Base-by-base conservation (phyloP, 2,797 vertebrate genomes). In the Aplochiton taeniatus region DNA sequence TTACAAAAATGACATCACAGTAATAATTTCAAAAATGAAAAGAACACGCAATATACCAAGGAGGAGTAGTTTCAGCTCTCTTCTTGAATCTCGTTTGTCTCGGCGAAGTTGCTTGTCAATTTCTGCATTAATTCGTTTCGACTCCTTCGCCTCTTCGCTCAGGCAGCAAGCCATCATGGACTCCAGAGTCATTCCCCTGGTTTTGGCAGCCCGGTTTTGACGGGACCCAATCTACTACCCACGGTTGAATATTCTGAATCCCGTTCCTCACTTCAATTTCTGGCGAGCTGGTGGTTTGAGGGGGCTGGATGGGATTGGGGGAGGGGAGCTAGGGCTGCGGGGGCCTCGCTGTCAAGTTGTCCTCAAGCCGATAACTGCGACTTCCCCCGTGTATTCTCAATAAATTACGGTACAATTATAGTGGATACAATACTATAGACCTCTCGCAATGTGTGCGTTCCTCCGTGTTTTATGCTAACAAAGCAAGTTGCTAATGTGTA, bases 151-250 rank as follows among this genome's bases (percentile, higher is more conserved):
- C 94, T 97, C 95, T 86, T 96, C 95, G 91, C 95, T 97, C 88
- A 96, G 94, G 94, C 95, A 96, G 88, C 95, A 96, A 90, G 95
- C 95, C 95, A 96, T 97, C 93, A 96, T 95, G 93, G 95, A 96
- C 91, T 96, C 95, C 92, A 96, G 92, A 92, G 95, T 96, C 95
- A 97, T 96, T 90, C 91, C 92, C 82, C 92, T 72, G 81, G 53
- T 82, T 76, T 76, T 64, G 78, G 77, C 83, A 86, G 86, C 86
- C 89, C 88, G 78, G 77, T 81, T 84, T 49, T 72, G 68, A 82
- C 87, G 82, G 84, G 82, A 89, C 85, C 76, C 54, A 75, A 65
- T 12, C 77, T 72, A 67, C 73, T 11, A 73, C 66, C 68, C 80
- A 69, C 78, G 63, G 61, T 68, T 78, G 77, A 76, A 49, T 73